These are phyloP conservation scores for Chaenocephalus aceratus DNA, from an alignment of 2,113 vertebrate species.

Conservation along the genomic window DNA sequence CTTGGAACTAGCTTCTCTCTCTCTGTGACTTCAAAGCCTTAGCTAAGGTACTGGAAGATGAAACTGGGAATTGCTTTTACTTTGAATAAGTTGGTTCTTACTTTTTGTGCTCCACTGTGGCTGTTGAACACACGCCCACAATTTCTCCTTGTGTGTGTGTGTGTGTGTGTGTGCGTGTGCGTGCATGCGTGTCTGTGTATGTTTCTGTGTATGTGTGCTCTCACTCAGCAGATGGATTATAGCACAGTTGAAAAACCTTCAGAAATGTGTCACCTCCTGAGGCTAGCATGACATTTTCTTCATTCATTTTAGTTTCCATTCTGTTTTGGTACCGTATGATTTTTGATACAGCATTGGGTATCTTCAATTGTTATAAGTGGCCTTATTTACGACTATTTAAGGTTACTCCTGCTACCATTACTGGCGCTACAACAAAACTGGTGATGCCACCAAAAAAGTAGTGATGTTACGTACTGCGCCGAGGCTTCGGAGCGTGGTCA, in stretches of 20 bases:
- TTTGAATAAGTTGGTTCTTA: constrained; percentile 54
- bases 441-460: background rate
- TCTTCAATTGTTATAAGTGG: background rate
- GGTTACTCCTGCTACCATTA: background rate
- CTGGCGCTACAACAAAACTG: background rate
- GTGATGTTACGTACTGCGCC: too few species aligned
- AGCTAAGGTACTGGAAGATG: constrained; percentile 49
- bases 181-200: background rate
- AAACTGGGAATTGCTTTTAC: constrained; percentile 56
- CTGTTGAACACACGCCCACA: constrained; percentile 24
- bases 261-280: constrained; percentile 47
- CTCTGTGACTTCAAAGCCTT: constrained; percentile 51
- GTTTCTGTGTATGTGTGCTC: background rate
- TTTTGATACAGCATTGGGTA: constrained; percentile 23
- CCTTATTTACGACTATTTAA: background rate
- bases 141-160: background rate
- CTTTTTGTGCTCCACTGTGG: constrained; percentile 47
- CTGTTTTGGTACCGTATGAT: constrained; percentile 31
- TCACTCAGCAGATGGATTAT: constrained; percentile 38
- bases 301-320: constrained; percentile 31
- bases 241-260: constrained; percentile 38
- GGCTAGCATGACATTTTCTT: constrained; percentile 32
- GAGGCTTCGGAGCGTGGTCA: too few species aligned
- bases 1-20: constrained; percentile 34
- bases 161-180: background rate